Conservation (phyloP, 2,113 vertebrate genomes). For the Henicopernis longicauda region DNA sequence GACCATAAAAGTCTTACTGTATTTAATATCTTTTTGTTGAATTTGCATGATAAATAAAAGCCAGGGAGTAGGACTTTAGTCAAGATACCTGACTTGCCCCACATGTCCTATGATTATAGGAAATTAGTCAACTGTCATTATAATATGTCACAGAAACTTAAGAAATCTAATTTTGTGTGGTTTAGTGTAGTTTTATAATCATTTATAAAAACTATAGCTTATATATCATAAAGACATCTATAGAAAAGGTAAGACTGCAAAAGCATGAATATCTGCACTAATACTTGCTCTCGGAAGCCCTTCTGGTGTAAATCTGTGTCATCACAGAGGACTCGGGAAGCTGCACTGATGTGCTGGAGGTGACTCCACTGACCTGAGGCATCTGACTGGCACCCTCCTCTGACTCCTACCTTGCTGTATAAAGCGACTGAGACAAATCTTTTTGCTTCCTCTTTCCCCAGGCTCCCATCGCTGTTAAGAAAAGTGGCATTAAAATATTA, state of each 20-base stretch:
- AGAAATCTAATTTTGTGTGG: background rate
- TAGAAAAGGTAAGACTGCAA: background rate
- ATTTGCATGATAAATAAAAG: background rate
- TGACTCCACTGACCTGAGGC: background rate
- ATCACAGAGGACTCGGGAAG: background rate
- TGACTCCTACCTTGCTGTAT: background rate
- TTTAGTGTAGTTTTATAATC: background rate
- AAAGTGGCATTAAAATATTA: background rate
- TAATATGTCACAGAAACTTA: background rate
- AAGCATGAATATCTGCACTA: background rate
- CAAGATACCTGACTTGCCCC: background rate
- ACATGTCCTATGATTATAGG: background rate
- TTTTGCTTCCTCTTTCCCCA: background rate
- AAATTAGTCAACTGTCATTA: background rate
- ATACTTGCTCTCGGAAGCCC: background rate
- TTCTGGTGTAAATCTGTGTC: background rate
- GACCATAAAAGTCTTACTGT: rapidly evolving
- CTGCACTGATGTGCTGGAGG: background rate
- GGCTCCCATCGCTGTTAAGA: background rate
- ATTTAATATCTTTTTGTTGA: background rate
- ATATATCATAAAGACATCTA: background rate
- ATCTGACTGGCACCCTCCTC: background rate
- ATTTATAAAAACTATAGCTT: background rate
- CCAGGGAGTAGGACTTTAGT: background rate
- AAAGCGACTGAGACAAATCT: background rate